Evolutionary conservation across 2,888 invertebrate genomes (phyloP), one percentile per base, ranked within the genome.

Genomic region (Cephus sareptanus): DNA sequence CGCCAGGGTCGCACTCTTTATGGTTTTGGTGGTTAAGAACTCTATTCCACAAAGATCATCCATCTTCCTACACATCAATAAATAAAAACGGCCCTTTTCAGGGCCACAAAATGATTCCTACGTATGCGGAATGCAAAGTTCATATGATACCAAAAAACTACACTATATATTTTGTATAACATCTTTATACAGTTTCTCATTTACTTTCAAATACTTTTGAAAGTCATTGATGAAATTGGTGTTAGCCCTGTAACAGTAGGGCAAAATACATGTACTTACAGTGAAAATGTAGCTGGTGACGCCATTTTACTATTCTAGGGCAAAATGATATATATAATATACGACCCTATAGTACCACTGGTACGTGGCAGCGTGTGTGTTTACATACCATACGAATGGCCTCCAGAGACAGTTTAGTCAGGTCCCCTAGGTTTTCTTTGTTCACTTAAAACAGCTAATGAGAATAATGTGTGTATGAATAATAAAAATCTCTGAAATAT

Each of bases 1-100:
- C 89, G 93, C 15, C 93, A 94, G 89, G 93, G 93, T 73, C 91
- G 93, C 78, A 94, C 93, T 77, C 90, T 94, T 74, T 94, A 94
- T 90, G 94, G 93, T 80, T 94, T 93, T 85, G 93, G 93, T 79
- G 92, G 92, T 85, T 89, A 87, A 87, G 86, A 79, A 35, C 12
- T 69, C 11, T 11, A 79, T 68, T 83, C 83, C 4, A 69, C 35
- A 73, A 74, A 75, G 69, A 13, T 23, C 30, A 9, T 35, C 56
- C 69, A 30, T 71, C 71, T 15, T 69, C 3, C 34, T 9, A 0
- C n/a, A 13, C 56, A 6, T 15, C 56, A 9, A 23, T 23, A 56
- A 56, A 68, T n/a, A 68, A 71, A 33, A 75, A 73, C 83, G 83
- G 83, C 81, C 83, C 83, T 83, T 83, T 81, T 83, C 77, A 83